Conservation (phyloP, 1,140 invertebrate genomes). For the Ruditapes philippinarum region DNA sequence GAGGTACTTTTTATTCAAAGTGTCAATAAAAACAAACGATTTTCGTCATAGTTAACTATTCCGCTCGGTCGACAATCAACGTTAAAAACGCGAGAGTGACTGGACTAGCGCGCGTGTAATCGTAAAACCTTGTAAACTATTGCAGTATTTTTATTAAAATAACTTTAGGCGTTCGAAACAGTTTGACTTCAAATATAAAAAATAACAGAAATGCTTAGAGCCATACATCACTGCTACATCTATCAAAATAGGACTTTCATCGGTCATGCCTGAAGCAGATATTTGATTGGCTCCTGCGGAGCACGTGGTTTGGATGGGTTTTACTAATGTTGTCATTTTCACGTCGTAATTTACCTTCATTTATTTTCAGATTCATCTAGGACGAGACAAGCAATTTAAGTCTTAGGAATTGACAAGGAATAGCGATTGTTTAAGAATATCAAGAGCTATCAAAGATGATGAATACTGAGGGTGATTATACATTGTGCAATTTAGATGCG, state of each 20-base stretch:
- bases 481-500: conserved; percentile 82
- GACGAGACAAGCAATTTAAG: conserved; percentile 83
- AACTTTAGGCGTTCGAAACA: conserved; percentile 57
- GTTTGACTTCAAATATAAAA: conserved; percentile 25
- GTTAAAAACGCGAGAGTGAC: background rate
- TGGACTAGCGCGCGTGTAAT: conserved; percentile 7
- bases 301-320: conserved; percentile 78
- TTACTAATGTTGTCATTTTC: conserved; percentile 82
- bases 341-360: conserved; percentile 84
- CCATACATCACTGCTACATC: conserved; percentile 65
- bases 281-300: conserved; percentile 76
- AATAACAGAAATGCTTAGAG: conserved; percentile 65
- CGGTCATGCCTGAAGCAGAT: conserved; percentile 67
- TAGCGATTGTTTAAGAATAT: conserved; percentile 51
- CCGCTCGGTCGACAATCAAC: background rate
- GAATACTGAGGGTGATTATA: conserved; percentile 82
- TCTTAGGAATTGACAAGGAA: conserved; percentile 67
- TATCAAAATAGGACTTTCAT: conserved; percentile 73
- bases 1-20: background rate
- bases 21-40: background rate
- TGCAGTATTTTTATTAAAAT: conserved; percentile 33
- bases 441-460: conserved; percentile 71
- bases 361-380: conserved; percentile 85
- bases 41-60: background rate
- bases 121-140: conserved; percentile 30